A percentile compares a stretch with the other conserved stretches of the same genome.
Conservation (phyloP, 2,888 invertebrate genomes). For the Aphidius colemani region DNA sequence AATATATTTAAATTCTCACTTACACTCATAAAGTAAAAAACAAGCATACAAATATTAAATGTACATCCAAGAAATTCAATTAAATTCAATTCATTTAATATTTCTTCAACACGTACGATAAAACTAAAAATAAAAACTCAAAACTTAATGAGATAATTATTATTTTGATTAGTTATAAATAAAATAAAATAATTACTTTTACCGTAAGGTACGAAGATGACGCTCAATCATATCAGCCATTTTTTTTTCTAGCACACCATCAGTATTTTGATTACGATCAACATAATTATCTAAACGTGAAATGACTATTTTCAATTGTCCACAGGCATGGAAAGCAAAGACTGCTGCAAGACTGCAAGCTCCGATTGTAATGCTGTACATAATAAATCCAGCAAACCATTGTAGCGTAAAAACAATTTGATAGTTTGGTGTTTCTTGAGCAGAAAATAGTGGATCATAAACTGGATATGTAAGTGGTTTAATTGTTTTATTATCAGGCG, state of each 20-base stretch:
- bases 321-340: constrained; percentile 51
- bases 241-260: constrained; percentile 11
- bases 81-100: constrained; percentile 47
- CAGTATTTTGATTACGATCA: constrained; percentile 14
- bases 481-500: constrained; percentile 41
- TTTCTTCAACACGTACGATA: constrained; percentile 42
- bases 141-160: neutral
- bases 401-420: constrained; percentile 48
- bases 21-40: constrained; percentile 52
- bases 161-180: neutral
- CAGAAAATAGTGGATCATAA: constrained; percentile 43
- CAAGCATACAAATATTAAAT: constrained; percentile 52
- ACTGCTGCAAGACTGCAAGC: constrained; percentile 48
- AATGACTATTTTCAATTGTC: constrained; percentile 47
- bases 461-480: constrained; percentile 46
- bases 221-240: constrained; percentile 42
- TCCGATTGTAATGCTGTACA: constrained; percentile 46
- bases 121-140: constrained; percentile 39
- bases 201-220: constrained; percentile 46
- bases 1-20: constrained; percentile 4
- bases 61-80: constrained; percentile 52
- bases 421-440: constrained; percentile 44
- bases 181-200: constrained; percentile 22
- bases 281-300: constrained; percentile 37
- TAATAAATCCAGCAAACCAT: constrained; percentile 44